Percentiles rank a stretch among this genome's conserved stretches.
phyloP scores from a whole-genome alignment of 2,797 vertebrate species.

The Squalus acanthias region DNA sequence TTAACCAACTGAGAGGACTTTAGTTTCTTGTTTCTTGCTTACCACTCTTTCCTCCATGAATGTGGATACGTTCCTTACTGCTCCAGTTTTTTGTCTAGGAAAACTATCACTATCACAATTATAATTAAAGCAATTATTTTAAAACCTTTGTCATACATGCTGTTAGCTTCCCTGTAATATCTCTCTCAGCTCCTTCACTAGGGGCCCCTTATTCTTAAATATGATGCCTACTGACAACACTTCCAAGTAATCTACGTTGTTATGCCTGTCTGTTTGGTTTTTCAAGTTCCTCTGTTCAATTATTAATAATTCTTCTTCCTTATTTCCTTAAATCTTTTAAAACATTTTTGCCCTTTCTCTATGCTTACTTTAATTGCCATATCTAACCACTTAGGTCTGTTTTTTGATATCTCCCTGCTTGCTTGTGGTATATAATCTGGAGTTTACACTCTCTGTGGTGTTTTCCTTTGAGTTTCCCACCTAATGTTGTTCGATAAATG shows the following conservation, averaged over 20 bases:
- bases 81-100: not conserved
- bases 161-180: not conserved
- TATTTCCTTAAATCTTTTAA: not conserved
- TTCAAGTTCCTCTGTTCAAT: not conserved
- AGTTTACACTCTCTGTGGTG: not conserved
- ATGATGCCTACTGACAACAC: not conserved
- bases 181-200: not conserved
- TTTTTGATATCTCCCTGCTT: not conserved
- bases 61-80: not conserved
- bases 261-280: not conserved
- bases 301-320: too few species aligned
- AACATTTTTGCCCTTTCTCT: not conserved
- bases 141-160: not conserved
- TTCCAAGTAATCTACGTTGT: not conserved
- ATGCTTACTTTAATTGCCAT: not conserved
- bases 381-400: not conserved
- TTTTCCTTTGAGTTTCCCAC: not conserved
- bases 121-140: not conserved
- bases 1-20: not conserved
- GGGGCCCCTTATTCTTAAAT: not conserved
- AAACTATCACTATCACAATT: not conserved
- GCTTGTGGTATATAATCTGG: not conserved
- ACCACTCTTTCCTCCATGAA: not conserved
- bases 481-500: not conserved
- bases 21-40: not conserved